Conservation (phyloP, 64 coral and sea anemone genomes). For the Acropora tenuis region DNA sequence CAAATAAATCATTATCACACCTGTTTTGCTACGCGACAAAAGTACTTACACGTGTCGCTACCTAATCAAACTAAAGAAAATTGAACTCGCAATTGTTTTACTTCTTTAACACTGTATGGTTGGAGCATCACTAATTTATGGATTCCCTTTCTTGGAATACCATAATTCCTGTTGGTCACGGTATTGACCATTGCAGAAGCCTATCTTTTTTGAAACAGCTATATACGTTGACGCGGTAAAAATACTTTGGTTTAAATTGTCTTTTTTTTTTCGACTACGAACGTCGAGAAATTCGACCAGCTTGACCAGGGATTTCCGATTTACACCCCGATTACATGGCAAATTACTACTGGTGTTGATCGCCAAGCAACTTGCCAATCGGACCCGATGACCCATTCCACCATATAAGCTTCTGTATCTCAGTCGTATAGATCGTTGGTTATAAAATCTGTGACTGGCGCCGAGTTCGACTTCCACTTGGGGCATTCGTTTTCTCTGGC, state of each 20-base stretch:
- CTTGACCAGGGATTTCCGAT: too few relatives aligned
- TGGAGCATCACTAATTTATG: background rate
- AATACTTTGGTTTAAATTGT: background rate
- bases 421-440: background rate
- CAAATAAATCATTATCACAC: too few relatives aligned
- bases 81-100: too few relatives aligned
- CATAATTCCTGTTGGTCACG: background rate
- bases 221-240: background rate
- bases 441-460: background rate
- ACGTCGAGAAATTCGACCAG: too few relatives aligned
- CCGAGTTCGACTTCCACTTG: background rate
- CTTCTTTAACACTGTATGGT: background rate
- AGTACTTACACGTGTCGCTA: too few relatives aligned
- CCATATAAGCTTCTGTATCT: background rate
- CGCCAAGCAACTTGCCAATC: background rate
- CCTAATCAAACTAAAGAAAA: too few relatives aligned
- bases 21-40: too few relatives aligned
- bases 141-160: background rate
- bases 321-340: too few relatives aligned
- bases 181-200: background rate
- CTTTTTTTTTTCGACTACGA: background rate
- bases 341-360: background rate
- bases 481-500: background rate
- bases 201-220: background rate
- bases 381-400: conserved; percentile 1